phyloP scores from a whole-genome alignment of 2,113 vertebrate genomes.

The Choloepus hoffmanni region DNA sequence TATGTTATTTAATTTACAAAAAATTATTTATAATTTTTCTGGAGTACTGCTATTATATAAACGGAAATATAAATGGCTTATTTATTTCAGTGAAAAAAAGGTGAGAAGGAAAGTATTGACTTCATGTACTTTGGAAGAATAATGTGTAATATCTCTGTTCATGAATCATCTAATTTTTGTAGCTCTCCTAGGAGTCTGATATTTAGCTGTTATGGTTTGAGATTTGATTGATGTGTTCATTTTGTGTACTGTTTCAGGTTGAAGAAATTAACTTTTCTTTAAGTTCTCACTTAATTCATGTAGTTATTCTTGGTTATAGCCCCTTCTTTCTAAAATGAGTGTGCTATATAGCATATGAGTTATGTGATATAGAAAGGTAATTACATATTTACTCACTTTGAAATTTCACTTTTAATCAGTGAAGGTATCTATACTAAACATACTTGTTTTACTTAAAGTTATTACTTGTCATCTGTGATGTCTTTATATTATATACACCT shows the following conservation, averaged over 20 bases:
- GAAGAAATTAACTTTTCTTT: conserved; percentile 53
- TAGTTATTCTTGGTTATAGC: neutral
- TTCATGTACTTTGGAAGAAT: neutral
- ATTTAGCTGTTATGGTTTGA: conserved; percentile 39
- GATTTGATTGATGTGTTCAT: conserved; percentile 49
- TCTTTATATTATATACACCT: conserved; percentile 85
- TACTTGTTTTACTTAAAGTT: conserved; percentile 88
- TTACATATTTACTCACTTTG: conserved; percentile 66
- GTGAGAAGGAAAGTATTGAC: conserved; percentile 26
- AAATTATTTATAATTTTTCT: neutral
- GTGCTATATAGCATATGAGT: neutral
- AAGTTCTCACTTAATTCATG: conserved; percentile 53
- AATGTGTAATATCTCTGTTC: neutral
- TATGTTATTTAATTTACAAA: conserved; percentile 40
- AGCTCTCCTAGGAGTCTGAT: neutral
- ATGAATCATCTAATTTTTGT: neutral
- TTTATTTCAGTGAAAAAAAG: conserved; percentile 32
- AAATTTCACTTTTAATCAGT: conserved; percentile 82
- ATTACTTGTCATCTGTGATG: conserved; percentile 92
- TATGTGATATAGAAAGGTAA: neutral
- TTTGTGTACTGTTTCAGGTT: conserved; percentile 37
- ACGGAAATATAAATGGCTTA: conserved; percentile 40
- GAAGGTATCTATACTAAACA: conserved; percentile 80
- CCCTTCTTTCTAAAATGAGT: conserved; percentile 41
- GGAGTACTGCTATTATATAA: neutral